Base-by-base conservation (phyloP, 2,888 invertebrate genomes). In the Panopea generosa region DNA sequence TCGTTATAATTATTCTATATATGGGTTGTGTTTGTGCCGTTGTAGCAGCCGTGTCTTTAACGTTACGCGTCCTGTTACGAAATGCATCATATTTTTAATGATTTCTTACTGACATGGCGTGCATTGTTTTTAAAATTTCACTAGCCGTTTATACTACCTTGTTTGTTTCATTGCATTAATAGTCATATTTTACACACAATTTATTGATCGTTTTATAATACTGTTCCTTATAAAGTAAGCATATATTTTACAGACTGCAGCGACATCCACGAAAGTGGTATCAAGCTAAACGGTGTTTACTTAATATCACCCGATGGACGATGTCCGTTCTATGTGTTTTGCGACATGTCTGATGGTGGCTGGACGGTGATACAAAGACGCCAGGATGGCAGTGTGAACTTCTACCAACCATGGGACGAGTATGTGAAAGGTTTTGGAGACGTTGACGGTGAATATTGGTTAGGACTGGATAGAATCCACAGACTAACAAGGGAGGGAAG, bases 401-500 rank as follows among this genome's bases (percentile, higher is more conserved):
- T 76, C 52, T 62, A 76, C 22, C 55, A 56, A 22, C 33, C 76
- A 16, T 76, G 76, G 76, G 59, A 66, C 18, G 71, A 71, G 6
- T 76, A 71, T 18, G 76, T 67, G 6, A 26, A 20, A 11, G 76
- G 76, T 1, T 76, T 76, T 53, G 76, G 76, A 16, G 71, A 71
- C 29, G 38, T 76, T 14, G 61, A 62, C 1, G 62, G 76, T 7
- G 71, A 71, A 40, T 61, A 71, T 29, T 76, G 76, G 76, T 45
- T 76, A 0, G 76, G 76, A 2, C 53, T 76, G 18, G 76, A 76
- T 6, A 76, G 71, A 50, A 76, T 76, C 40, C 76, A 76, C 24
- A 43, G 71, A 22, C 59, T 76, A 0, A 76, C 76, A 0, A 68
- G 60, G 38, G 62, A 45, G 16, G 76, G 76, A 3, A 55, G 45